A percentile compares a stretch with the other conserved stretches of the same genome.
Conservation (phyloP, 2,113 vertebrate species). For the Pteruthius melanotis region DNA sequence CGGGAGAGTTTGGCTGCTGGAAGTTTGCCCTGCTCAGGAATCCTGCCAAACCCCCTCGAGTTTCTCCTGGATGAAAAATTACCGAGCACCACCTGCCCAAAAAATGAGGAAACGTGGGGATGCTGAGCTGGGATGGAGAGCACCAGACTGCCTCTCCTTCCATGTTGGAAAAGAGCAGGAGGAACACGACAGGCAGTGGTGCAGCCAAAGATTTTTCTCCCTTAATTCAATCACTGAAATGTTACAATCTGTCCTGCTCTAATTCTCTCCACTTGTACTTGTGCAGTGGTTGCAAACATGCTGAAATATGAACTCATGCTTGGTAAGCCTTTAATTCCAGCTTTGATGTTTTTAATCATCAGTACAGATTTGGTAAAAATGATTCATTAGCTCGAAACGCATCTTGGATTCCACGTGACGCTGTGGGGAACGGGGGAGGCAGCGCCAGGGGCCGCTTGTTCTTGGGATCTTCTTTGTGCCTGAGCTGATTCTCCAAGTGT, state of each 20-base stretch:
- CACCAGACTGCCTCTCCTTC: not conserved
- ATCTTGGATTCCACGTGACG: not conserved
- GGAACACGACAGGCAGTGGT: not conserved
- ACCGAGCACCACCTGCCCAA: not conserved
- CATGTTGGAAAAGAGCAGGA: not conserved
- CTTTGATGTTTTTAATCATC: constrained; percentile 66
- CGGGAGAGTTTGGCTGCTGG: not conserved
- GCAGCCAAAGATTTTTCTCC: not conserved
- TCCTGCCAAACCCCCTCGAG: not conserved
- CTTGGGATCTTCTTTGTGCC: not conserved
- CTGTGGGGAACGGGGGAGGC: not conserved
- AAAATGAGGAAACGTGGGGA: not conserved
- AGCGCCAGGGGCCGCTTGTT: not conserved
- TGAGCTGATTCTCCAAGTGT: not conserved
- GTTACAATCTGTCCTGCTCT: not conserved
- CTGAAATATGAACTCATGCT: constrained; percentile 29
- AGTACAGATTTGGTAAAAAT: constrained; percentile 27
- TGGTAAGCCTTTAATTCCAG: constrained; percentile 58
- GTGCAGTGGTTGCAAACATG: not conserved
- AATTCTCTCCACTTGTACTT: constrained; percentile 6
- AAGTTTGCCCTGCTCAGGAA: constrained; percentile 5
- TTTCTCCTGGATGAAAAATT: constrained; percentile 1
- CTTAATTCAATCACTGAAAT: not conserved
- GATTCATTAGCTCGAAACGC: constrained; percentile 45
- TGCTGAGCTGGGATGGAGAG: not conserved